A percentile compares a stretch with the other conserved stretches of the same genome.
These are phyloP conservation scores for Phorcus lineatus DNA, from an alignment of 2,888 invertebrate species.

Conservation along the genomic window DNA sequence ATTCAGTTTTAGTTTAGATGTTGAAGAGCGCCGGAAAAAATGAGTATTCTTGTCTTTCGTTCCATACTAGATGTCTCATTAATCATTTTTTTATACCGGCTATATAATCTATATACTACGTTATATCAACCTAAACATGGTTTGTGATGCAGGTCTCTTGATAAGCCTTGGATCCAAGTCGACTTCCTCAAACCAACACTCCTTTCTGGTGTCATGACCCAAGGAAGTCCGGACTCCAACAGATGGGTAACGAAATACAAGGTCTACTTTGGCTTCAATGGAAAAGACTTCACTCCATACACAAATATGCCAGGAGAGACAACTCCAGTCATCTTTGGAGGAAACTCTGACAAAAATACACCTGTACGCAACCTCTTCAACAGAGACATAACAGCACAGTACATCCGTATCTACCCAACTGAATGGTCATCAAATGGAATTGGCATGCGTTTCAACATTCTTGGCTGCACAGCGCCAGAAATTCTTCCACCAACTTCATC, in stretches of 20 bases:
- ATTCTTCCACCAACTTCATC: conserved; percentile 40
- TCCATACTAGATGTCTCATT: too few relatives aligned
- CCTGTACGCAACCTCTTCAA: conserved; percentile 60
- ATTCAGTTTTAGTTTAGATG: too few relatives aligned
- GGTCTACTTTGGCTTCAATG: conserved; percentile 57
- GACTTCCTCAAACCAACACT: conserved; percentile 57
- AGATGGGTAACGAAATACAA: conserved; percentile 57
- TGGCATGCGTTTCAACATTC: conserved; percentile 55
- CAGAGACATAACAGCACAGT: conserved; percentile 59
- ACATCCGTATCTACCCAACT: conserved; percentile 56
- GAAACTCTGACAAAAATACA: conserved; percentile 51
- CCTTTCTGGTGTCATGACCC: conserved; percentile 60
- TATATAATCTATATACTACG: too few relatives aligned
- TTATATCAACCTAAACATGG: too few relatives aligned
- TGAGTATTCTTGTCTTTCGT: too few relatives aligned
- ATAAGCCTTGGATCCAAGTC: conserved; percentile 60
- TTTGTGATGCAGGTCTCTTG: conserved; percentile 7
- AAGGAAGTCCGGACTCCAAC: conserved; percentile 51
- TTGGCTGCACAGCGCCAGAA: conserved; percentile 60
- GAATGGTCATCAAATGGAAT: conserved; percentile 44
- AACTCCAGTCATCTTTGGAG: conserved; percentile 50
- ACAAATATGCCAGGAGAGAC: conserved; percentile 45
- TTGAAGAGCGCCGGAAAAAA: too few relatives aligned
- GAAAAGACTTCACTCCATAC: conserved; percentile 57
- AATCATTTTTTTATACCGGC: too few relatives aligned